Conservation (phyloP, 2,888 invertebrate species). For the Volucella bombylans region DNA sequence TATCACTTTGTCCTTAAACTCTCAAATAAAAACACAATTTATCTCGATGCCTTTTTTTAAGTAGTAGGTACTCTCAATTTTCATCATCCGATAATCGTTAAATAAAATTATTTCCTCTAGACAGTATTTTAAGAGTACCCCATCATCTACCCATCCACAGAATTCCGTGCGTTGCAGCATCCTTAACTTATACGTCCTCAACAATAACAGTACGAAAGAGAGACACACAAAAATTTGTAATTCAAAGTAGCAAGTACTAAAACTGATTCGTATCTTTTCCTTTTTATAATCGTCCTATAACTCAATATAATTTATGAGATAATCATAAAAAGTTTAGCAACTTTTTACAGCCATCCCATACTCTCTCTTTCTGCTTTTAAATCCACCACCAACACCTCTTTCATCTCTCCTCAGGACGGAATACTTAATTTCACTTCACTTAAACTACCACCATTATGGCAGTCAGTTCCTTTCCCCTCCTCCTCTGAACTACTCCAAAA, state of each 20-base stretch:
- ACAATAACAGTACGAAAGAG: constrained; percentile 6
- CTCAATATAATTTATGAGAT: constrained; percentile 71
- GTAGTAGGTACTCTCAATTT: constrained; percentile 45
- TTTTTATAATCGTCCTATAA: constrained; percentile 68
- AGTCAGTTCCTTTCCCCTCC: constrained; percentile 10
- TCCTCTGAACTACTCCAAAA: constrained; percentile 2
- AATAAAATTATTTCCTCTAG: constrained; percentile 45
- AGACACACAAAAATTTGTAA: constrained; percentile 64
- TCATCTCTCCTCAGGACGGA: constrained; percentile 4
- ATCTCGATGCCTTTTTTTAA: constrained; percentile 56
- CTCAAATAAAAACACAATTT: constrained; percentile 68
- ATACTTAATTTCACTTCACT: constrained; percentile 61
- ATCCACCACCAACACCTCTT: no score
- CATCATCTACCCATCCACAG: neutral
- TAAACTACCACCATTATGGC: constrained; percentile 23
- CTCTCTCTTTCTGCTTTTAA: neutral
- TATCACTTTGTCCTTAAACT: constrained; percentile 56
- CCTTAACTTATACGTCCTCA: no score
- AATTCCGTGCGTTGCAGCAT: no score
- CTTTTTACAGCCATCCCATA: constrained; percentile 61
- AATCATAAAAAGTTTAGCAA: constrained; percentile 71
- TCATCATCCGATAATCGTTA: constrained; percentile 69
- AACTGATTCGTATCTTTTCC: constrained; percentile 64
- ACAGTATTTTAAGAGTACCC: constrained; percentile 39
- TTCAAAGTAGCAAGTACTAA: constrained; percentile 69